Evolutionary conservation across 2,113 vertebrate species (phyloP), one percentile per base, ranked within the genome.

Genomic region (Cavia aperea): DNA sequence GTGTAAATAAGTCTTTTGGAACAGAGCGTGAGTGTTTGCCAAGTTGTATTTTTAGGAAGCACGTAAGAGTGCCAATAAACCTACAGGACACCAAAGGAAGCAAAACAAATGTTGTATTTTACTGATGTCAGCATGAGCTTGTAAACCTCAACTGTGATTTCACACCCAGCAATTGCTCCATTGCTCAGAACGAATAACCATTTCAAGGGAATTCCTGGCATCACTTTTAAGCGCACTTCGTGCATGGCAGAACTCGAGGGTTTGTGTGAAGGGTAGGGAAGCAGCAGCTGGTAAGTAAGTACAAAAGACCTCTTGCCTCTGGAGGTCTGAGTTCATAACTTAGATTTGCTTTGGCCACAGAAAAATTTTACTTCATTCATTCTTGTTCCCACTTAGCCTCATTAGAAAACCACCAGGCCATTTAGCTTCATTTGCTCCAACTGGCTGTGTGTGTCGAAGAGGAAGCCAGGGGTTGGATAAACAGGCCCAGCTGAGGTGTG

Each of bases 321-420:
- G 93, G 84, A 92, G 84, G 77, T 93, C 89, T 58, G 79, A 43
- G 81, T 81, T 92, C 87, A 91, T 62, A 51, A 88, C 82, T 94
- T 68, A 58, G 86, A 62, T 62, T 87, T 78, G 66, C 83, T 79
- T 89, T 95, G 84, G 91, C 86, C 72, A 73, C 86, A 81, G 39
- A 49, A 85, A 91, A 85, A 85, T 82, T 51, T 73, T 79, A 31
- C 72, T 96, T 89, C 33, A 16, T 96, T 95, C 60, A 5, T 92
- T 95, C 70, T 93, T 73, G 16, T 94, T 92, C 56, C 66, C 75
- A 82, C 77, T 91, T 49, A 93, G 87, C 77, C 75, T 96, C 86
- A 58, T 96, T 95, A 96, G 95, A 92, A 95, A 92, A 95, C 87
- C 13, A 84, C 70, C 94, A 93, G 31, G 54, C 77, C 66, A 56